These are phyloP conservation scores for Pipa parva DNA, from an alignment of 2,113 vertebrate genomes.

Conservation along the genomic window DNA sequence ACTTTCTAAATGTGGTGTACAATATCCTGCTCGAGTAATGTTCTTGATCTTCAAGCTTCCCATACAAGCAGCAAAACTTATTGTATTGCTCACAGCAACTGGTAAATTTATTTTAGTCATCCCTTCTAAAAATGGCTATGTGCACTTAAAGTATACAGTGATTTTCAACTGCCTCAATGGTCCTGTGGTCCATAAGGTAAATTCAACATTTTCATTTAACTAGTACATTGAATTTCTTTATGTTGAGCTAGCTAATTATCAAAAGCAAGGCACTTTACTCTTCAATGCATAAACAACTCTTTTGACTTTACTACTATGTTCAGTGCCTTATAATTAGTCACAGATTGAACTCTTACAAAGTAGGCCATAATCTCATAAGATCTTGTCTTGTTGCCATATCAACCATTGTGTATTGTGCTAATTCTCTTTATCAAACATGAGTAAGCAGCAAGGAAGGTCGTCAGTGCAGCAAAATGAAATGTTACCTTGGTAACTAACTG, in stretches of 20 bases:
- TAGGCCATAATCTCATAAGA: neutral
- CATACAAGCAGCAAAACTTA: no score
- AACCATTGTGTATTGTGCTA: constrained; percentile 15
- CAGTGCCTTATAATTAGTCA: constrained; percentile 5
- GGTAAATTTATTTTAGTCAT: no score
- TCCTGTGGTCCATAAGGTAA: no score
- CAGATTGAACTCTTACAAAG: neutral
- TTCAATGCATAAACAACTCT: neutral
- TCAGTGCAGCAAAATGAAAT: neutral
- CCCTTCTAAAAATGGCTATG: no score
- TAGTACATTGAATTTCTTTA: no score
- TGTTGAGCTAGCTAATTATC: neutral
- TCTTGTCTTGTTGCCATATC: constrained; percentile 22
- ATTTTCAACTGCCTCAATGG: no score
- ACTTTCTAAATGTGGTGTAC: no score
- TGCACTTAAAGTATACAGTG: no score
- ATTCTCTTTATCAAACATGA: constrained; percentile 23
- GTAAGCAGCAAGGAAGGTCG: neutral
- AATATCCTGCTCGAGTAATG: no score
- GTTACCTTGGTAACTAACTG: constrained; percentile 9
- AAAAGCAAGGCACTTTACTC: neutral
- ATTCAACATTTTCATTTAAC: no score
- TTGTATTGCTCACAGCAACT: no score
- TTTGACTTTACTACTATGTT: neutral
- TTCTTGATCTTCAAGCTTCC: no score